A percentile compares a stretch with the other conserved stretches of the same genome.
These are phyloP conservation scores for Labeo catla DNA, from an alignment of 2,113 vertebrate genomes.

Conservation along the genomic window DNA sequence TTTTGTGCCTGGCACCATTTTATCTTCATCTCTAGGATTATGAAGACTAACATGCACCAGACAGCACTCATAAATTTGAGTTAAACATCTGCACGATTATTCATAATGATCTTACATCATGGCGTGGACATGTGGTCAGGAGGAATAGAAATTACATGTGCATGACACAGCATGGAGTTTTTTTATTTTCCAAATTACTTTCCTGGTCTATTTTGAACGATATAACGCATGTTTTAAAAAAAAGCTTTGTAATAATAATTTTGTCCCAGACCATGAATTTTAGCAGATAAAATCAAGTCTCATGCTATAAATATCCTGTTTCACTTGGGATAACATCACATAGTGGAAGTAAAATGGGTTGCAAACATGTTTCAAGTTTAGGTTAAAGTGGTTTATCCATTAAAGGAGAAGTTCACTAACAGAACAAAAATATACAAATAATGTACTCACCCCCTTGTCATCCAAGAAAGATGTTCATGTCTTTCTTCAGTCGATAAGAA, in stretches of 20 bases:
- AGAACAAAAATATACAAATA: too few species aligned
- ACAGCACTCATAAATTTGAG: background rate
- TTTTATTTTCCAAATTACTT: background rate
- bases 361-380: background rate
- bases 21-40: slow-evolving; percentile 10
- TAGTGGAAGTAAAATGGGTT: background rate
- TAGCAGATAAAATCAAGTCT: background rate
- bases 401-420: background rate
- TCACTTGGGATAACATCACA: background rate
- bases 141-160: background rate
- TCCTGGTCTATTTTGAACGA: background rate
- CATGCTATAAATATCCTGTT: background rate
- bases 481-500: too few species aligned
- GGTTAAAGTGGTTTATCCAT: background rate
- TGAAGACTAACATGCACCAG: background rate
- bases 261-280: background rate
- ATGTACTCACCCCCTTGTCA: too few species aligned
- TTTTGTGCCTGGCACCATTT: background rate
- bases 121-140: slow-evolving; percentile 25
- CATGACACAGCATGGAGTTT: slow-evolving; percentile 9
- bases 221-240: background rate
- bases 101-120: slow-evolving; percentile 21
- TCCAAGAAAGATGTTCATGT: too few species aligned
- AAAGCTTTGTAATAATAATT: background rate
- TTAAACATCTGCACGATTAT: slow-evolving; percentile 9